These are phyloP conservation scores for Magallana ariakensis DNA, from an alignment of 1,140 invertebrate genomes.

Conservation along the genomic window DNA sequence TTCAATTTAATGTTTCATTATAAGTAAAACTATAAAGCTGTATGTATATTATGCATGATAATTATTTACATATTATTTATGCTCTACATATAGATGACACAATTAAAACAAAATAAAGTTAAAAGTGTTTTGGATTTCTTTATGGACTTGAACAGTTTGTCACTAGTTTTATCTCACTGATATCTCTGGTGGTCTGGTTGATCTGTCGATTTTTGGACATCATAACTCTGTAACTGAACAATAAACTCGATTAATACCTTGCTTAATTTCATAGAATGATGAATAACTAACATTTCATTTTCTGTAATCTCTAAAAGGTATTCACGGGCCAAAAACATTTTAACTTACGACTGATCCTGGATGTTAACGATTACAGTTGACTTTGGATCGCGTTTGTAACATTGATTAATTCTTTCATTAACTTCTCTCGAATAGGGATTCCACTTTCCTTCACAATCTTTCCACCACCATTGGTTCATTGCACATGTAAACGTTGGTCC, in stretches of 20 bases:
- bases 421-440: neutral
- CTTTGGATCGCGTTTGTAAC: neutral
- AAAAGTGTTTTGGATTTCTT: no score
- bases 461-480: neutral
- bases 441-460: neutral
- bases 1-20: no score
- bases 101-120: no score
- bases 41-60: no score
- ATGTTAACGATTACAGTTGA: neutral
- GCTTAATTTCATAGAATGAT: no score
- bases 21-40: no score
- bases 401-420: neutral
- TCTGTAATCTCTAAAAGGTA: no score
- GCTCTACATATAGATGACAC: no score
- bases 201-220: neutral
- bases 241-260: neutral
- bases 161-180: neutral
- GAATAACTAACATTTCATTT: no score
- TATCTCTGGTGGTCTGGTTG: neutral
- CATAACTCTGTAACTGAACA: neutral
- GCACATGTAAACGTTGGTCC: neutral
- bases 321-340: no score
- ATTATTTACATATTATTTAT: no score
- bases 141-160: no score
- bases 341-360: neutral